Percentiles rank a stretch among this genome's conserved stretches.
These are phyloP conservation scores for Oceanodroma tethys DNA, from an alignment of 2,113 vertebrate species.

Conservation along the genomic window DNA sequence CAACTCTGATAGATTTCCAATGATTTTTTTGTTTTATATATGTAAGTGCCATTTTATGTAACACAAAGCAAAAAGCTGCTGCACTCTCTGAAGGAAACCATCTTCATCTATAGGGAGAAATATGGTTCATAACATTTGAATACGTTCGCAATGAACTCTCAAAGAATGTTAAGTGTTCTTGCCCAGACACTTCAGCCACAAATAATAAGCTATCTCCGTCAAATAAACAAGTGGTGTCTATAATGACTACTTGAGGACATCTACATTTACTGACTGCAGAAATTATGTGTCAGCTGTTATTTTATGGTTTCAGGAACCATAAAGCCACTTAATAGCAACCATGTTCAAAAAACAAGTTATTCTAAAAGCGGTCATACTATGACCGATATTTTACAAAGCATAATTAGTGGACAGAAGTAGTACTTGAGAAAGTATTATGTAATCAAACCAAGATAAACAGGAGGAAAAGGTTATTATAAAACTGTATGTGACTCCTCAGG, in stretches of 20 bases:
- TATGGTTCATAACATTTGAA: neutral
- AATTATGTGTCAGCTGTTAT: constrained; percentile 25
- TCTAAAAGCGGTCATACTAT: constrained; percentile 14
- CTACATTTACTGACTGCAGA: constrained; percentile 17
- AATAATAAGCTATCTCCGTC: neutral
- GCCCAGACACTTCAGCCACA: neutral
- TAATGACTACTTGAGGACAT: constrained; percentile 36
- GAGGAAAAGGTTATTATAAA: neutral
- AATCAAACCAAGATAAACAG: neutral
- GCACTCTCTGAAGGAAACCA: neutral
- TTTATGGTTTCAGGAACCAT: constrained; percentile 49
- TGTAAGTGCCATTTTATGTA: neutral
- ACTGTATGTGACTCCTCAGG: neutral
- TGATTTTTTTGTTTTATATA: neutral
- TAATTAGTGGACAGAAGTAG: neutral
- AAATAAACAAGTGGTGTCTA: constrained; percentile 7
- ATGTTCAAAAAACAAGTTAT: neutral
- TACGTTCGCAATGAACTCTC: constrained; percentile 34
- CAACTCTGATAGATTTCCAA: neutral
- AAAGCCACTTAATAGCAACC: constrained; percentile 7
- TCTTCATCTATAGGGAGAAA: neutral
- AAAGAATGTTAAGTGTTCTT: neutral
- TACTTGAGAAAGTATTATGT: neutral
- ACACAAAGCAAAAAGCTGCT: neutral
- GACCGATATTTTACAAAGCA: neutral